Evolutionary conservation across 2,888 invertebrate species (phyloP).

Genomic region (Nezara viridula): DNA sequence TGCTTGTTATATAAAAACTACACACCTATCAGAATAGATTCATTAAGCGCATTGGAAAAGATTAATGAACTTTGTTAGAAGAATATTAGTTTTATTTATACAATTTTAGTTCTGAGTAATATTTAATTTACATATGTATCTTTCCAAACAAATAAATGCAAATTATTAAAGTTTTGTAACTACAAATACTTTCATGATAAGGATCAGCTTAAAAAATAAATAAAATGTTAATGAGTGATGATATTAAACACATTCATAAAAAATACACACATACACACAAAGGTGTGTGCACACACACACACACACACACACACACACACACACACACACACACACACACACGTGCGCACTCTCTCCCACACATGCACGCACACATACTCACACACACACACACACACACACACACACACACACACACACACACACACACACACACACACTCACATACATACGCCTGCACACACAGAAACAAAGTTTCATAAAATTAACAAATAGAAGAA

Average conservation of each 20-base stretch:
- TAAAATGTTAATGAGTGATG: background rate
- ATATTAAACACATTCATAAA: background rate
- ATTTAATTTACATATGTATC: background rate
- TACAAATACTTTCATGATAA: background rate
- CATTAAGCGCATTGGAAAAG: background rate
- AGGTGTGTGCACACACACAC: background rate
- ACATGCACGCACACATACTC: no score
- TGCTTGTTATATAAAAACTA: background rate
- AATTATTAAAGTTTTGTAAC: background rate
- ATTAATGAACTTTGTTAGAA: background rate
- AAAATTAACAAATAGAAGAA: background rate
- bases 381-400: no score
- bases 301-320: background rate
- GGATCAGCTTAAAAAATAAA: background rate
- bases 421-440: no score
- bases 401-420: no score
- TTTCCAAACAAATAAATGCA: background rate
- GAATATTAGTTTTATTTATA: background rate
- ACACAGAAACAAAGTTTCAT: background rate
- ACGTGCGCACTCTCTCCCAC: background rate
- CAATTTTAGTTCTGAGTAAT: no score
- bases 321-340: background rate
- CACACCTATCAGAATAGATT: background rate
- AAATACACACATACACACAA: background rate
- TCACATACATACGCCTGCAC: no score